Percentiles rank a stretch among this genome's conserved stretches.
These are phyloP conservation scores for Climacteris rufus DNA, from an alignment of 2,113 vertebrate genomes.

Conservation along the genomic window DNA sequence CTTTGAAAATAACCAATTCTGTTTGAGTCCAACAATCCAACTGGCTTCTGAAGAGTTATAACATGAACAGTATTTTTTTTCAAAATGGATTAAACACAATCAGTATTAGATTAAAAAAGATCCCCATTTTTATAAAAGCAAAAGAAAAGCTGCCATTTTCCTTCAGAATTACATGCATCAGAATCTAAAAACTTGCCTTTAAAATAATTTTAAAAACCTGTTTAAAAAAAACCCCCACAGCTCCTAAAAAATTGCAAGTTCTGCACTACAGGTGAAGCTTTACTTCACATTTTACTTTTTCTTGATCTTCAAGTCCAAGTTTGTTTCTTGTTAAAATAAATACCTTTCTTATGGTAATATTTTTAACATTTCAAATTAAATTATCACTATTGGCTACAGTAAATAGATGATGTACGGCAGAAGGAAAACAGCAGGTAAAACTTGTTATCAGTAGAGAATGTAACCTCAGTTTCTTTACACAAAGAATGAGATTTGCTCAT, in stretches of 20 bases:
- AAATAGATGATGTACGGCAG: constrained; percentile 61
- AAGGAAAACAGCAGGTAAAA: constrained; percentile 73
- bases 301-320: constrained; percentile 53
- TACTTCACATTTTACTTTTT: constrained; percentile 52
- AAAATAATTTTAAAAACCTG: constrained; percentile 46
- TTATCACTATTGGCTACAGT: constrained; percentile 34
- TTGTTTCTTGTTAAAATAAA: constrained; percentile 53
- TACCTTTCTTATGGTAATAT: constrained; percentile 30
- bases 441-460: constrained; percentile 24
- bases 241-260: constrained; percentile 27
- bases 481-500: constrained; percentile 47
- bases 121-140: constrained; percentile 44
- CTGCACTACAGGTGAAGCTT: constrained; percentile 53
- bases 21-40: constrained; percentile 67
- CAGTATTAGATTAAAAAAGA: constrained; percentile 74
- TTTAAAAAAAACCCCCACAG: neutral
- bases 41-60: constrained; percentile 84
- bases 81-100: constrained; percentile 71
- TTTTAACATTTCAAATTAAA: constrained; percentile 44
- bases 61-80: constrained; percentile 63
- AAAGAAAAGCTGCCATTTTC: constrained; percentile 75
- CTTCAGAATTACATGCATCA: constrained; percentile 73
- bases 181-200: constrained; percentile 53
- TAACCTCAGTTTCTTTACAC: constrained; percentile 41
- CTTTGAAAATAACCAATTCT: constrained; percentile 78